phyloP scores from a whole-genome alignment of 2,888 invertebrate genomes.

The Calliopum simillimum region DNA sequence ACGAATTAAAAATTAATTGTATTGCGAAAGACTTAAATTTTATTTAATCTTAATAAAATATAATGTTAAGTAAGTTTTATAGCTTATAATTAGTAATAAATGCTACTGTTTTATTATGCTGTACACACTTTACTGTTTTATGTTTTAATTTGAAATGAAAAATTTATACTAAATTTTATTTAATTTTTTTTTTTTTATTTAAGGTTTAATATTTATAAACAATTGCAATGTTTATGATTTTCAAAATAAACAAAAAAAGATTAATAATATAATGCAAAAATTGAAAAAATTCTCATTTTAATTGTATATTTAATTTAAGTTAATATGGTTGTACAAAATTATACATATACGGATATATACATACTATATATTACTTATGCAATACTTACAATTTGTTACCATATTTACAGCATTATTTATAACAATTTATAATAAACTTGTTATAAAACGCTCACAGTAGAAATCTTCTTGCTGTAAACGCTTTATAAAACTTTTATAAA shows the following conservation, averaged over 20 bases:
- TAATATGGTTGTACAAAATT: conserved; percentile 26
- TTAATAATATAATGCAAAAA: background rate
- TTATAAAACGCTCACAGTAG: no score
- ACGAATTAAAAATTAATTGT: background rate
- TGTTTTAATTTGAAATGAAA: no score
- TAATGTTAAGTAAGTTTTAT: background rate
- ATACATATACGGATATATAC: no score
- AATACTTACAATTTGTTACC: no score
- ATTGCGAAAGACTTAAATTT: conserved; percentile 34
- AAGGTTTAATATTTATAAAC: background rate
- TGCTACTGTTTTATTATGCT: background rate
- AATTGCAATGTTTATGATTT: no score
- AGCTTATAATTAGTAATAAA: conserved; percentile 1
- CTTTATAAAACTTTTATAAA: no score
- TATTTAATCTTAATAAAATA: conserved; percentile 9
- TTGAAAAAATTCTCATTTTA: conserved; percentile 22
- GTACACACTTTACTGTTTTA: background rate
- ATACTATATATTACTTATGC: no score
- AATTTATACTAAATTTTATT: no score
- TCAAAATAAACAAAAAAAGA: background rate
- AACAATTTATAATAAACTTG: no score
- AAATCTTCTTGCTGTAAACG: no score
- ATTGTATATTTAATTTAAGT: conserved; percentile 19
- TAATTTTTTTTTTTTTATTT: background rate
- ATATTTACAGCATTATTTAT: no score